Percentiles rank a stretch among this genome's conserved stretches.
Evolutionary conservation across 2,113 vertebrate species (phyloP).

Genomic region (Dolichallabes microphthalmus): DNA sequence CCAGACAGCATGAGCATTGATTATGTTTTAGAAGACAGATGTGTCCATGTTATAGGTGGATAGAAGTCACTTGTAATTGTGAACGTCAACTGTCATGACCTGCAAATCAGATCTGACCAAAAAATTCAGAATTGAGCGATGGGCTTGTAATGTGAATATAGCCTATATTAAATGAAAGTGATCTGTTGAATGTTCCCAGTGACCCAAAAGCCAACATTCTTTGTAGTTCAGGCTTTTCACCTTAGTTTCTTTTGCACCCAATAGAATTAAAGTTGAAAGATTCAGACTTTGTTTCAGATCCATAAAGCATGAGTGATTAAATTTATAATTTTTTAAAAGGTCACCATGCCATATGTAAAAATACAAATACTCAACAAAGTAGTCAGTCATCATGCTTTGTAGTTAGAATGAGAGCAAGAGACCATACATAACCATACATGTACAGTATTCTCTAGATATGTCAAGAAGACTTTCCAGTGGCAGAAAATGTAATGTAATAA

Average conservation of each 20-base stretch:
- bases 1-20: too few species aligned
- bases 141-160: too few species aligned
- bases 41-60: too few species aligned
- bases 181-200: not conserved
- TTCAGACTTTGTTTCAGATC: not conserved
- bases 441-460: not conserved
- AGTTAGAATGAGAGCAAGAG: not conserved
- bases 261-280: not conserved
- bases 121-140: too few species aligned
- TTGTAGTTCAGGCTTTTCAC: not conserved
- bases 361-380: not conserved
- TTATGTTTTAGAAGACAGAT: too few species aligned
- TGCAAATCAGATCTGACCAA: too few species aligned
- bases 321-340: not conserved
- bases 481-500: not conserved
- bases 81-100: too few species aligned
- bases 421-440: not conserved
- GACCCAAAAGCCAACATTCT: not conserved
- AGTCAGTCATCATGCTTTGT: not conserved
- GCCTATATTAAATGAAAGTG: not conserved
- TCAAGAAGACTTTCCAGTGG: not conserved
- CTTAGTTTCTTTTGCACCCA: not conserved
- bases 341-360: not conserved
- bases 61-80: too few species aligned
- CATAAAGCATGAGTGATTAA: not conserved